Conservation (phyloP, 2,797 vertebrate genomes). For the Leuciscus waleckii region DNA sequence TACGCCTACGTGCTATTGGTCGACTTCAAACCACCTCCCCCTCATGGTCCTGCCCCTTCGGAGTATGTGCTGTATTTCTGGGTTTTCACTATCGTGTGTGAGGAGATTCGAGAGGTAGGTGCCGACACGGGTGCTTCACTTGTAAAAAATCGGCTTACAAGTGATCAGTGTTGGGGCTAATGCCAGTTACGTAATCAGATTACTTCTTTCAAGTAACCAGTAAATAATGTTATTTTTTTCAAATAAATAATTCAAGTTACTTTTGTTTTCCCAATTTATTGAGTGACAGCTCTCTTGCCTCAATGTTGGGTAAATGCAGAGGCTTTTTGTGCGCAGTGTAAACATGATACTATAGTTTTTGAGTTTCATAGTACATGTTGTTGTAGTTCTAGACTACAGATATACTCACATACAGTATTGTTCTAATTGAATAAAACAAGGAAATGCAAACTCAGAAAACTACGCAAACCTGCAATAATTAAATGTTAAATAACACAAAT, state of each 20-base stretch:
- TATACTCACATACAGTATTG: neutral
- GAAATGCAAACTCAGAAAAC: neutral
- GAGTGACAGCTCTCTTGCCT: neutral
- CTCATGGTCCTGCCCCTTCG: constrained; percentile 65
- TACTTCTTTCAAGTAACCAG: neutral
- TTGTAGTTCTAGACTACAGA: neutral
- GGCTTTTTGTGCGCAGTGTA: neutral
- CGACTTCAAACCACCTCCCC: constrained; percentile 77
- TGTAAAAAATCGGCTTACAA: neutral
- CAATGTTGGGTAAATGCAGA: neutral
- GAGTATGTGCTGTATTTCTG: constrained; percentile 89
- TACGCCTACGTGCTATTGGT: constrained; percentile 87
- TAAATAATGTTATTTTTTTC: neutral
- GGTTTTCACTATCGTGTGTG: constrained; percentile 91
- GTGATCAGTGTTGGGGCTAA: neutral
- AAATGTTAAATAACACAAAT: neutral
- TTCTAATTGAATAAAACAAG: neutral
- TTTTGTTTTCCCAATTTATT: neutral
- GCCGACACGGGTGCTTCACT: neutral
- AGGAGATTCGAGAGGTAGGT: constrained; percentile 86
- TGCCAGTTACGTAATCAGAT: neutral
- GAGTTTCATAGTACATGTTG: neutral
- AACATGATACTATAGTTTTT: neutral
- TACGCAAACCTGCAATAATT: neutral
- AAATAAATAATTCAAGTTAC: neutral